Evolutionary conservation across 1,140 invertebrate species (phyloP).

Genomic region (Panagrolaimus sp.): DNA sequence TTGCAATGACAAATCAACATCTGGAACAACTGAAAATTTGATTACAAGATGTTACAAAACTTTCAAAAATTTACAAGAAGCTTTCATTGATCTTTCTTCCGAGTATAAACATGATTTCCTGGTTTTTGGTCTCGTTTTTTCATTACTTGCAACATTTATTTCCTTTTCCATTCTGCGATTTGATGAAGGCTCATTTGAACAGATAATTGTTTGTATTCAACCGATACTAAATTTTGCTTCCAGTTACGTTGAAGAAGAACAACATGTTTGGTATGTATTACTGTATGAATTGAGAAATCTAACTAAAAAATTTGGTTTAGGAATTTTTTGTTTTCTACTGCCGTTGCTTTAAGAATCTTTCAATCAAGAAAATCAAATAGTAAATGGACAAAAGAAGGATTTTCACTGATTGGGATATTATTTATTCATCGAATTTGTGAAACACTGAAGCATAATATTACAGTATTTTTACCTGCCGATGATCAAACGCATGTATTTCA

Average conservation of each 20-base stretch:
- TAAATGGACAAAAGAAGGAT: not conserved
- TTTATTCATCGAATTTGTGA: not conserved
- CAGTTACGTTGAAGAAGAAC: constrained; percentile 53
- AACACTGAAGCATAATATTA: not conserved
- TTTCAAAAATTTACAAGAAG: not conserved
- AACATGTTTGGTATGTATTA: constrained; percentile 48
- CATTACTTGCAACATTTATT: not conserved
- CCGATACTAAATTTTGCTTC: constrained; percentile 40
- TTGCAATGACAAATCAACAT: not conserved
- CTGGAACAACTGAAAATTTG: not conserved
- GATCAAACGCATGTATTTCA: not conserved
- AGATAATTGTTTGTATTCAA: constrained; percentile 24
- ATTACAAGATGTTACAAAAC: not conserved
- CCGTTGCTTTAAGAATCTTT: constrained; percentile 13
- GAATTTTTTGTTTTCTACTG: constrained; percentile 33
- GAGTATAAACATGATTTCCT: not conserved
- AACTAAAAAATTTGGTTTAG: constrained; percentile 18
- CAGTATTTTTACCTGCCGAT: constrained; percentile 4
- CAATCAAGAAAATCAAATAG: not conserved
- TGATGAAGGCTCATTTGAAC: not conserved
- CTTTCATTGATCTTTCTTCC: not conserved
- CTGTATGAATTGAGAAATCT: too few species aligned
- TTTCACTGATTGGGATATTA: not conserved
- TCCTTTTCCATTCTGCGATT: not conserved
- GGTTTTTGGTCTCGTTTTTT: not conserved